A percentile compares a stretch with the other conserved stretches of the same genome.
Evolutionary conservation across 2,113 vertebrate species (phyloP).

Genomic region (Muntiacus reevesi): DNA sequence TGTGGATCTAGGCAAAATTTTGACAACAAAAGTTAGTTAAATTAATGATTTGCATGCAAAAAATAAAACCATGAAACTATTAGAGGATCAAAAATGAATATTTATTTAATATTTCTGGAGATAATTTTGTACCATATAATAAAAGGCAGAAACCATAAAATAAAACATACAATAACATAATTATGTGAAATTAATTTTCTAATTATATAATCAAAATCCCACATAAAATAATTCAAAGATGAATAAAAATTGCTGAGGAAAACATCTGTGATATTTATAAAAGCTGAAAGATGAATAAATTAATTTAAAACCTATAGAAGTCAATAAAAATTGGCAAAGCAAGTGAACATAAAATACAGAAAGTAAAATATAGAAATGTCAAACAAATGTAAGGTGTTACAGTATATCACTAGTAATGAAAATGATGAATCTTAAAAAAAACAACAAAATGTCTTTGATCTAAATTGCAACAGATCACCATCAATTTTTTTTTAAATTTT

Average conservation of each 20-base stretch:
- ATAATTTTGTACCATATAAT: background rate
- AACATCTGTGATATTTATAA: background rate
- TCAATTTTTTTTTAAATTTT: background rate
- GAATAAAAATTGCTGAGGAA: background rate
- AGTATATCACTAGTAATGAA: background rate
- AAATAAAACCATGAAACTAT: background rate
- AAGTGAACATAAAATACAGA: background rate
- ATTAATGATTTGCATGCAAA: background rate
- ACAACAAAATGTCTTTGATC: background rate
- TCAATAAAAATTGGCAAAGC: background rate
- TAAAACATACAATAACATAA: background rate
- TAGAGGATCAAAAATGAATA: background rate
- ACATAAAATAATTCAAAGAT: background rate
- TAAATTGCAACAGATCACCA: background rate
- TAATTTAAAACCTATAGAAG: background rate
- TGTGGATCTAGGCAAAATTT: background rate
- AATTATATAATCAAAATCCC: background rate
- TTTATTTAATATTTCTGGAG: background rate
- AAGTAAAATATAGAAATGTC: background rate
- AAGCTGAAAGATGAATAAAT: background rate
- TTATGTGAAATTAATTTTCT: background rate
- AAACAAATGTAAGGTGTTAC: background rate
- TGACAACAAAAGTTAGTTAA: background rate
- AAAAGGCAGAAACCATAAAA: slow-evolving; percentile 14
- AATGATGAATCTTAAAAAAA: background rate